A percentile compares a stretch with the other conserved stretches of the same genome.
Evolutionary conservation across 2,113 vertebrate species (phyloP).

Genomic region (Nematolebias whitei): DNA sequence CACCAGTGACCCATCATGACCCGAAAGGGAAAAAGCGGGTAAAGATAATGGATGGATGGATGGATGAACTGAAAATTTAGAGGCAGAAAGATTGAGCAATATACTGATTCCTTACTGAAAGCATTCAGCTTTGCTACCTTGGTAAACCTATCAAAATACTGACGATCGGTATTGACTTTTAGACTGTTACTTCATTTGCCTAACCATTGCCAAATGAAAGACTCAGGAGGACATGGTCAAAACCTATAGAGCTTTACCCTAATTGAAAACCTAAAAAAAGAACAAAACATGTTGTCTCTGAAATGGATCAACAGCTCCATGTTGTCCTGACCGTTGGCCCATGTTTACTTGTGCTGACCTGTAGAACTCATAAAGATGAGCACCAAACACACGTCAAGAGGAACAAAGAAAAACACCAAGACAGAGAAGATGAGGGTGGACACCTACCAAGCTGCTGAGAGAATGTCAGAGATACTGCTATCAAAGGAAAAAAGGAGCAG

Average conservation of each 20-base stretch:
- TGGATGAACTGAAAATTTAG: background rate
- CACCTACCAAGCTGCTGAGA: constrained; percentile 41
- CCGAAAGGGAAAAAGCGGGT: too few relatives aligned
- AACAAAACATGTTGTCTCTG: constrained; percentile 50
- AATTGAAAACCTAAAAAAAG: constrained; percentile 48
- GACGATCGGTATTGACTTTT: constrained; percentile 15
- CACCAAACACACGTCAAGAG: constrained; percentile 50
- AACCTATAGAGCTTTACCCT: constrained; percentile 52
- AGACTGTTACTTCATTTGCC: constrained; percentile 17
- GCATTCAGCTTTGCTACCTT: background rate
- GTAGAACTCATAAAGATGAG: constrained; percentile 47
- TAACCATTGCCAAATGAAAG: constrained; percentile 20
- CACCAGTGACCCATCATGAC: too few relatives aligned
- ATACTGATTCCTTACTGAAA: background rate
- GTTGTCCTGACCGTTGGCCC: constrained; percentile 52
- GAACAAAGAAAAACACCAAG: constrained; percentile 36
- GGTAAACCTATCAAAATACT: background rate
- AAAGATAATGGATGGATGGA: too few relatives aligned
- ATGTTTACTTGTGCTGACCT: constrained; percentile 69
- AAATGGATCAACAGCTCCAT: constrained; percentile 64
- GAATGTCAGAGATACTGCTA: constrained; percentile 41
- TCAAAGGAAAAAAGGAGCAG: constrained; percentile 39
- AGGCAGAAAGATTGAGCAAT: background rate
- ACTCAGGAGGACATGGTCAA: constrained; percentile 29
- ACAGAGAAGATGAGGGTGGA: constrained; percentile 42